phyloP scores from a whole-genome alignment of 2,797 vertebrate species.

The Amblyopsis hoosieri region DNA sequence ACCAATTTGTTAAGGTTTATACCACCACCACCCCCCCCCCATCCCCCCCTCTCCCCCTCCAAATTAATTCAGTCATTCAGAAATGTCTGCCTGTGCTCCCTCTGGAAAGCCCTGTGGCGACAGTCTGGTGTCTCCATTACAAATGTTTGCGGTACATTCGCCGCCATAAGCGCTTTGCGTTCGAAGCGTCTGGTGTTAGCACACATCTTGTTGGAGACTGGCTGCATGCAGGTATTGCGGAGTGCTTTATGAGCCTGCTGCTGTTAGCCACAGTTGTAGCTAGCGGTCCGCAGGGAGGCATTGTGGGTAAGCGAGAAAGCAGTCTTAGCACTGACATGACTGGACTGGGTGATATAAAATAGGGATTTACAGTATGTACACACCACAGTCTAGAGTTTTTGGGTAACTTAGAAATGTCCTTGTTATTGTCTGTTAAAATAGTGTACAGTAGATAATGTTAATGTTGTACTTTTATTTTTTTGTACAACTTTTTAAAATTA shows the following conservation, averaged over 20 bases:
- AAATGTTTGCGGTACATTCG: background rate
- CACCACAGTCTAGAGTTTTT: too few relatives aligned
- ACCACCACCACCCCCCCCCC: accelerated
- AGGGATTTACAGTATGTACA: too few relatives aligned
- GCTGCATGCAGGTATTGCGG: constrained; percentile 20
- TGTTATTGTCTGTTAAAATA: too few relatives aligned
- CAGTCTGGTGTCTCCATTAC: constrained; percentile 33
- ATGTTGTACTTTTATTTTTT: too few relatives aligned
- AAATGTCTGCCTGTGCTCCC: constrained; percentile 4
- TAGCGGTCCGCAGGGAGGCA: constrained; percentile 36
- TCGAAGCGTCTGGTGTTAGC: constrained; percentile 20
- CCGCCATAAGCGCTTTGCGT: background rate
- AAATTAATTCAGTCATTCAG: background rate
- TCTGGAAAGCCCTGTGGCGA: constrained; percentile 18
- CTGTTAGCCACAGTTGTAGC: constrained; percentile 11
- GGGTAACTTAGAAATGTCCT: too few relatives aligned
- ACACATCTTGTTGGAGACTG: constrained; percentile 27
- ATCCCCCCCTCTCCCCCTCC: too few relatives aligned
- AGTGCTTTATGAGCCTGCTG: constrained; percentile 47
- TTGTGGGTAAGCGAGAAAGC: constrained; percentile 36
- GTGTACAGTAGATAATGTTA: too few relatives aligned
- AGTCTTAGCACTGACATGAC: constrained; percentile 21
- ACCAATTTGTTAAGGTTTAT: constrained; percentile 1
- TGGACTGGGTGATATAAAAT: background rate
- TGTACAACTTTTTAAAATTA: too few relatives aligned